Evolutionary conservation across 2,113 vertebrate species (phyloP), one percentile per base, ranked within the genome.

Genomic region (Callopanchax toddi): DNA sequence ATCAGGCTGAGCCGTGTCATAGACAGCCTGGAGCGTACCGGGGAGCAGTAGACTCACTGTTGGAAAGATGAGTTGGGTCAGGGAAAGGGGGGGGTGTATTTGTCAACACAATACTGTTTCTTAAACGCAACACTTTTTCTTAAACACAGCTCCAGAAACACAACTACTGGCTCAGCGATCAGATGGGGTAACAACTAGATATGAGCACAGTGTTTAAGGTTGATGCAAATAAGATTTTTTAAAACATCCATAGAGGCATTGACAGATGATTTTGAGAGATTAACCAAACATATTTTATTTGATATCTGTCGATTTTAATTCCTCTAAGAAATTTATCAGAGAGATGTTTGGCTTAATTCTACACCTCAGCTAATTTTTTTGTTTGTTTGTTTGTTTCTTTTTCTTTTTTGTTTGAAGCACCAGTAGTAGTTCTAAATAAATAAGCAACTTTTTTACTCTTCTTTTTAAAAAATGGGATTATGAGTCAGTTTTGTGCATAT

Each of bases 1-100:
- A 95, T 99, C 78, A 94, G 96, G 74, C 93, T 99, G 71, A 95
- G 92, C 64, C 85, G 95, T 16, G 94, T 99, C 72, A 95, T 99
- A 0, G 97, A 98, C 63, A 93, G 87, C 76, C 91, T 98, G 23
- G 97, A 98, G 77, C 91, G 88, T 65, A 67, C 90, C 59, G 86
- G 83, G 0, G 93, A 96, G 55, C 94, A 96, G 46, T 95, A 92
- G 94, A 74, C 44, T n/a, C 55, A 18, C 45, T 34, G 56, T 34
- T 62, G 51, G 45, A 0, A 29, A 13, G 51, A 63, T 23, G 51
- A 20, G 52, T 37, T 58, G 39, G n/a, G 6, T 12, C 1, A 1
- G 29, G 6, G 34, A n/a, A n/a, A n/a, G n/a, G 43, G 32, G 39
- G 18, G 67, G 45, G 46, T 60, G 64, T 50, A 65, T 67, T 51